These are phyloP conservation scores for Lagria hirta DNA, from an alignment of 2,888 invertebrate species.

Conservation along the genomic window DNA sequence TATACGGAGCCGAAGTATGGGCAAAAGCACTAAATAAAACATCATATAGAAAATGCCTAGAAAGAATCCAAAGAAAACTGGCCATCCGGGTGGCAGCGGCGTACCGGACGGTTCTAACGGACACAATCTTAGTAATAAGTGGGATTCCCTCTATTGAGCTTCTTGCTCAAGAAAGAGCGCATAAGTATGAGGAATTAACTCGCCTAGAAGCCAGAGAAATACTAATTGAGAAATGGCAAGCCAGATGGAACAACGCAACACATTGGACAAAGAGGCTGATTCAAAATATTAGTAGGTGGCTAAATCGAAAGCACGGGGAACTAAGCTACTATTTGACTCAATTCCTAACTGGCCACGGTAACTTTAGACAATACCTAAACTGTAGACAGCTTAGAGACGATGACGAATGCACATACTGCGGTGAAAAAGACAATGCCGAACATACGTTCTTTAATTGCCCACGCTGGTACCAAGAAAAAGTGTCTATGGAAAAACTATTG, in stretches of 20 bases:
- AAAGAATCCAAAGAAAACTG: neutral
- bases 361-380: conserved; percentile 15
- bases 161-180: neutral
- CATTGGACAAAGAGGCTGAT: conserved; percentile 15
- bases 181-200: neutral
- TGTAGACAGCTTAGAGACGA: conserved; percentile 3
- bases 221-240: conserved; percentile 11
- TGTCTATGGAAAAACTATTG: neutral
- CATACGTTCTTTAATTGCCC: conserved; percentile 13
- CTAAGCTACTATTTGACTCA: conserved; percentile 18
- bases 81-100: conserved; percentile 5
- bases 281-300: conserved; percentile 11
- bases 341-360: conserved; percentile 17
- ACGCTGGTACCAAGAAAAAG: conserved; percentile 14
- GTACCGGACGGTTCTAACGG: conserved; percentile 1
- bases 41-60: neutral
- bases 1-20: conserved; percentile 6
- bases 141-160: conserved; percentile 3
- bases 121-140: neutral
- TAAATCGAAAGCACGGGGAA: conserved; percentile 7
- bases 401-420: conserved; percentile 15
- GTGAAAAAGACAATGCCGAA: conserved; percentile 8
- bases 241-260: conserved; percentile 6
- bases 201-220: neutral
- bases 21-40: neutral